A percentile compares a stretch with the other conserved stretches of the same genome.
Conservation (phyloP, 2,797 vertebrate species). For the Eremophila alpestris region DNA sequence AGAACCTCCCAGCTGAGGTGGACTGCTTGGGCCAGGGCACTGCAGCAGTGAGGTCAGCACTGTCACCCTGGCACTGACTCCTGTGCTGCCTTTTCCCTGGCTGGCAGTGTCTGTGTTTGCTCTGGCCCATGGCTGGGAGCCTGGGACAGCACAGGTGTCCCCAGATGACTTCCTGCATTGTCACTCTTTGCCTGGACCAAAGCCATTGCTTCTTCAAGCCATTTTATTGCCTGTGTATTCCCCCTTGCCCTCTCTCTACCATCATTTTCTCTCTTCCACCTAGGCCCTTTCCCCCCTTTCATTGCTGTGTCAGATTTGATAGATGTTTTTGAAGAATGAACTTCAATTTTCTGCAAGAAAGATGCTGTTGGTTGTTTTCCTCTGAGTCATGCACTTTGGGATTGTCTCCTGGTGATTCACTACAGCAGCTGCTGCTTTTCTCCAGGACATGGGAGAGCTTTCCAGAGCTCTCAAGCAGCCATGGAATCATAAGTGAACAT, state of each 20-base stretch:
- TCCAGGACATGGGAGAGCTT: not conserved
- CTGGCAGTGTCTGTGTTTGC: not conserved
- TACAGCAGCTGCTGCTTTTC: not conserved
- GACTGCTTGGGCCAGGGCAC: not conserved
- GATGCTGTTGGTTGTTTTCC: not conserved
- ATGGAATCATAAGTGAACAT: not conserved
- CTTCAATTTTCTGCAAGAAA: not conserved
- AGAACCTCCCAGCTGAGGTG: not conserved
- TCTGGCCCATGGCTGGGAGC: rapidly evolving
- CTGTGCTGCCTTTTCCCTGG: not conserved
- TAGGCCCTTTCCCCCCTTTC: not conserved
- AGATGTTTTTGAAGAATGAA: not conserved
- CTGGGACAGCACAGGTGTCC: not conserved
- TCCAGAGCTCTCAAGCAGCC: not conserved
- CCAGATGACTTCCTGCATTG: not conserved
- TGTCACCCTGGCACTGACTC: not conserved
- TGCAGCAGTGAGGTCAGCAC: not conserved
- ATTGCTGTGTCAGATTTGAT: not conserved
- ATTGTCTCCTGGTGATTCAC: not conserved
- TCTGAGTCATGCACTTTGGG: not conserved
- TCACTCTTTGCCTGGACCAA: not conserved
- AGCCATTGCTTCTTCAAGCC: not conserved
- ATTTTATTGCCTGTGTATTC: not conserved
- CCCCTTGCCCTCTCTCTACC: not conserved
- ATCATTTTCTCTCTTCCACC: not conserved